Percentiles rank a stretch among this genome's conserved stretches.
phyloP scores from a whole-genome alignment of 2,888 invertebrate genomes.

The Caenorhabditis zanzibari region DNA sequence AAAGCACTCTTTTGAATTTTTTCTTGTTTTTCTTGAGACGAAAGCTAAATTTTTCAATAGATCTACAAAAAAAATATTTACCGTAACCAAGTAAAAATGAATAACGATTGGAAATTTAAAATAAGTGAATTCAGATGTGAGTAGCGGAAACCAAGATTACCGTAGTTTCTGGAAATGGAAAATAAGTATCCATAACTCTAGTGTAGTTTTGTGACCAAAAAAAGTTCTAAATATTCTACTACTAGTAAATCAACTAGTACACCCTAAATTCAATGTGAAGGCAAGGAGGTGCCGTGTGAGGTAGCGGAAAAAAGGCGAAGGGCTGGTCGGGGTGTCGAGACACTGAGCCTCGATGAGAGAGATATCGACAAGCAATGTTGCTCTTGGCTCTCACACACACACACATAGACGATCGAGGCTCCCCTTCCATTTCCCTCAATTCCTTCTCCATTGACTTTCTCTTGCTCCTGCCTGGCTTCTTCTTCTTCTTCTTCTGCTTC shows the following conservation, averaged over 20 bases:
- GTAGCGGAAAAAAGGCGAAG: slow-evolving; percentile 16
- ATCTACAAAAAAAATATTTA: no score
- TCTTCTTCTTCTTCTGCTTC: not conserved
- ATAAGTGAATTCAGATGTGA: no score
- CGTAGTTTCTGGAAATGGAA: no score
- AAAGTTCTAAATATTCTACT: not conserved
- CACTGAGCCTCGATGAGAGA: slow-evolving; percentile 18
- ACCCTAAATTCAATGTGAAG: slow-evolving; percentile 35
- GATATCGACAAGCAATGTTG: slow-evolving; percentile 45
- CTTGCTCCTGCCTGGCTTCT: slow-evolving; percentile 10
- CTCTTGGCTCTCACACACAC: slow-evolving; percentile 15
- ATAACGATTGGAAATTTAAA: no score
- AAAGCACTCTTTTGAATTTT: no score
- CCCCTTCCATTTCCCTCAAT: slow-evolving; percentile 1
- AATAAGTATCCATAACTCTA: no score
- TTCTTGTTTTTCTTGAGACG: no score
- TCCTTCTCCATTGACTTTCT: slow-evolving; percentile 12
- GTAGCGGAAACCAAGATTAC: no score
- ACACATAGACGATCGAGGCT: slow-evolving; percentile 28
- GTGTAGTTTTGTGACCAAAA: no score
- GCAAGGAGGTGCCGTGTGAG: slow-evolving; percentile 31
- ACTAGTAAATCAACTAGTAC: slow-evolving; percentile 17
- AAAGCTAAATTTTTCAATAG: no score
- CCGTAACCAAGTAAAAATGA: no score
- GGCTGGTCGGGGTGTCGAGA: not conserved